phyloP scores from a whole-genome alignment of 1,140 invertebrate species.

The Drosophila jambulina region DNA sequence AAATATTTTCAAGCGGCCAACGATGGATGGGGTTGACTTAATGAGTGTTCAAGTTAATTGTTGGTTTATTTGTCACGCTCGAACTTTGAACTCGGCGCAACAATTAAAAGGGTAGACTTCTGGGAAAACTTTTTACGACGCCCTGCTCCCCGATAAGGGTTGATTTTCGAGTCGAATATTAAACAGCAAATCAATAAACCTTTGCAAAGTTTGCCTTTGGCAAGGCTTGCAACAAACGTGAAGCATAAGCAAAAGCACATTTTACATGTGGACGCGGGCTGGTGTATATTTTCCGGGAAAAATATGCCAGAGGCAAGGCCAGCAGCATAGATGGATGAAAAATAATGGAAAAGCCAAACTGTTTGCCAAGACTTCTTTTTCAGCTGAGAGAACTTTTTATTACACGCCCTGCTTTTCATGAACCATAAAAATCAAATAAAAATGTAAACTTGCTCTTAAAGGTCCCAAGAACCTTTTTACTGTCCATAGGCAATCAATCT shows the following conservation, averaged over 20 bases:
- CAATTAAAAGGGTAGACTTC: conserved; percentile 50
- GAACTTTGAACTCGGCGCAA: conserved; percentile 74
- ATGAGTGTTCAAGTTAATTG: conserved; percentile 74
- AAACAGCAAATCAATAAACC: conserved; percentile 36
- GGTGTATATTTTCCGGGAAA: conserved; percentile 9
- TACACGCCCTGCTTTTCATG: conserved; percentile 9
- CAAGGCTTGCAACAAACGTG: conserved; percentile 5
- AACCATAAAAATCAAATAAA: conserved; percentile 55
- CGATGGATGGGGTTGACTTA: conserved; percentile 48
- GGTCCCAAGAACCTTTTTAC: conserved; percentile 31
- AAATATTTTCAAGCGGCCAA: conserved; percentile 38
- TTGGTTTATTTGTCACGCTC: conserved; percentile 78
- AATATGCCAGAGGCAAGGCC: conserved; percentile 6
- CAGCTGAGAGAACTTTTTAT: conserved; percentile 21
- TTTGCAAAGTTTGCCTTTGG: conserved; percentile 10
- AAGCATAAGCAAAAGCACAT: conserved; percentile 5
- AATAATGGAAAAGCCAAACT: conserved; percentile 30
- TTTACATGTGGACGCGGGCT: conserved; percentile 13
- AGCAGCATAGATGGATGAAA: conserved; percentile 5
- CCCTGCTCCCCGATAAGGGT: not conserved
- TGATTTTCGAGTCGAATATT: conserved; percentile 31
- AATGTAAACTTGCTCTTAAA: conserved; percentile 39
- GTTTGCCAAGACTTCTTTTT: conserved; percentile 15
- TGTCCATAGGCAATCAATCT: conserved; percentile 47
- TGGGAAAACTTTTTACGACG: conserved; percentile 11